Evolutionary conservation across 2,113 vertebrate species (phyloP).

Genomic region (Chrysochloris asiatica): DNA sequence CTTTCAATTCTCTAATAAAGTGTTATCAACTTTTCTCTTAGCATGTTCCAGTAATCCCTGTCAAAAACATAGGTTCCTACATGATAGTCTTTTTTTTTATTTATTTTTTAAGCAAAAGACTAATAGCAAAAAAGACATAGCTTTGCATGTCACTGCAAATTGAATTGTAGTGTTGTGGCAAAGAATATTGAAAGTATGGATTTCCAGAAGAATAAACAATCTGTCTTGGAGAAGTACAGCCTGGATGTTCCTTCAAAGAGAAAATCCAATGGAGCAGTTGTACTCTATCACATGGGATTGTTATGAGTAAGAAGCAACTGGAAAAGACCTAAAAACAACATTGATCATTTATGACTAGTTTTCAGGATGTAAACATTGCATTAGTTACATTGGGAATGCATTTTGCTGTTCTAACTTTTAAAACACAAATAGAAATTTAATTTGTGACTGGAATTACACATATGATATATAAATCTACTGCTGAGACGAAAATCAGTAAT

Average conservation of each 20-base stretch:
- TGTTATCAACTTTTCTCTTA: neutral
- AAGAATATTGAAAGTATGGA: too few relatives aligned
- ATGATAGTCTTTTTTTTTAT: too few relatives aligned
- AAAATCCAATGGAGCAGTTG: neutral
- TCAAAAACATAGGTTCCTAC: neutral
- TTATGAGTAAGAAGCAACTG: neutral
- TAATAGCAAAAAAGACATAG: neutral
- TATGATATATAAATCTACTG: neutral
- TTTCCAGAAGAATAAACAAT: too few relatives aligned
- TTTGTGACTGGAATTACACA: slow-evolving; percentile 1
- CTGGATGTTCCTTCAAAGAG: neutral
- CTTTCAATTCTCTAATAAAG: slow-evolving; percentile 1
- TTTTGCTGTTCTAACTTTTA: slow-evolving; percentile 26
- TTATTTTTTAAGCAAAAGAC: neutral
- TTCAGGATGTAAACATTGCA: slow-evolving; percentile 2
- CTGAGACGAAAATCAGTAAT: slow-evolving; percentile 9
- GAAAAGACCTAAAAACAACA: neutral
- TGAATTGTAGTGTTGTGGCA: too few relatives aligned
- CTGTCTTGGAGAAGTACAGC: neutral
- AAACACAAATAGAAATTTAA: neutral
- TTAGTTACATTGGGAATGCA: neutral
- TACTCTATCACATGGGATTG: neutral
- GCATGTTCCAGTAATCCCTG: neutral
- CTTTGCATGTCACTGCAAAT: too few relatives aligned
- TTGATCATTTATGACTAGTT: neutral